Evolutionary conservation across 2,797 vertebrate genomes (phyloP).

Genomic region (Garrulus glandarius): DNA sequence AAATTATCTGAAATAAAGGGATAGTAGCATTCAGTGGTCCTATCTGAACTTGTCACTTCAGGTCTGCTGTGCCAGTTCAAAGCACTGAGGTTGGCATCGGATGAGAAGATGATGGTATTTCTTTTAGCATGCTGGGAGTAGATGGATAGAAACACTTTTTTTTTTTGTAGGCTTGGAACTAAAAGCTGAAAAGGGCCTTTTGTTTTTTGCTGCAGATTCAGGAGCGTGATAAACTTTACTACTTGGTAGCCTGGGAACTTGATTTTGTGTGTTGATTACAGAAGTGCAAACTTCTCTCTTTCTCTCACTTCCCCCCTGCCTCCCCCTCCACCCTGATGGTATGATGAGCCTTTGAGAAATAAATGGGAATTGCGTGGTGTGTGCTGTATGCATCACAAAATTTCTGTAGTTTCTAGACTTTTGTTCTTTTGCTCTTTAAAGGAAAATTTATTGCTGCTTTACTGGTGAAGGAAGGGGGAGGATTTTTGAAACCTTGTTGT

Average conservation of each 20-base stretch:
- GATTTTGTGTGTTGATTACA: constrained; percentile 21
- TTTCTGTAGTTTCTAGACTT: neutral
- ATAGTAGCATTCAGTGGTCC: neutral
- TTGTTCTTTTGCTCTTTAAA: neutral
- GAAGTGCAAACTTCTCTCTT: neutral
- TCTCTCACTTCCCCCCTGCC: neutral
- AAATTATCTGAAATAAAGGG: constrained; percentile 6
- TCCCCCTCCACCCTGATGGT: neutral
- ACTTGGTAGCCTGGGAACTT: constrained; percentile 54
- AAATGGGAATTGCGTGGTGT: neutral
- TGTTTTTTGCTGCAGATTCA: constrained; percentile 42
- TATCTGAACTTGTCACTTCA: neutral
- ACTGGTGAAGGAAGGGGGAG: neutral
- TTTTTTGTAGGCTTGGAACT: neutral
- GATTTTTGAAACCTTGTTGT: neutral
- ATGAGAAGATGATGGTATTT: constrained; percentile 18
- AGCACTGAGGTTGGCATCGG: neutral
- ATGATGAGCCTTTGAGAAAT: neutral
- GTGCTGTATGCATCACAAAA: neutral
- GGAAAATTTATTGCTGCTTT: neutral
- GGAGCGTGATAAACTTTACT: constrained; percentile 55
- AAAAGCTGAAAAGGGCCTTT: constrained; percentile 37
- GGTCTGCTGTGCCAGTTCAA: neutral
- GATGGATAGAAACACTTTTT: neutral
- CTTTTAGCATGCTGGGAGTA: constrained; percentile 1